Evolutionary conservation across 2,113 vertebrate genomes (phyloP).

Genomic region (Coracopsis vasa): DNA sequence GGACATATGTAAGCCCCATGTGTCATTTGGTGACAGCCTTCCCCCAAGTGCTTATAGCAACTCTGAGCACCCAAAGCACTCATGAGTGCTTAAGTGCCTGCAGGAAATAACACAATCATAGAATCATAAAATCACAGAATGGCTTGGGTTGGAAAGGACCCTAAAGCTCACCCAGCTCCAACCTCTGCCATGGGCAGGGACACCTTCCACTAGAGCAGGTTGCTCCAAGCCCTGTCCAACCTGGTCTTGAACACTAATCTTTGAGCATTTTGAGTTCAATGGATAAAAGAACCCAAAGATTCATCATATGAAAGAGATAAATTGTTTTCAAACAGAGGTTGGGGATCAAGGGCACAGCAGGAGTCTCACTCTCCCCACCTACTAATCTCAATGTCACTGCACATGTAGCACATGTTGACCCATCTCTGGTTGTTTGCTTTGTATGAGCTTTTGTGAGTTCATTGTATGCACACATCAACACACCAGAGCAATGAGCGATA

Average conservation of each 20-base stretch:
- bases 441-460: not conserved
- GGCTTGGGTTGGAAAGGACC: not conserved
- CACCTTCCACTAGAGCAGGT: not conserved
- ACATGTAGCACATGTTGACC: not conserved
- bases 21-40: not conserved
- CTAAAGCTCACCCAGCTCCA: not conserved
- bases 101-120: not conserved
- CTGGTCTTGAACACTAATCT: not conserved
- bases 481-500: not conserved
- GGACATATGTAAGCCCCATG: not conserved
- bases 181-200: not conserved
- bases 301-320: not conserved
- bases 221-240: not conserved
- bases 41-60: not conserved
- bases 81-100: not conserved
- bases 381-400: not conserved
- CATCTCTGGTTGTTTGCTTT: not conserved
- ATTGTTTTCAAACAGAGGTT: not conserved
- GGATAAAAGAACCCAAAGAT: not conserved
- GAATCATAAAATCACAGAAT: not conserved
- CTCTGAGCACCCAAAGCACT: not conserved
- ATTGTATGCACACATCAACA: not conserved
- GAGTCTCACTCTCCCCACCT: not conserved
- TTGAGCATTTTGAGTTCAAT: not conserved
- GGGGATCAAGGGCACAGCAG: not conserved